A percentile compares a stretch with the other conserved stretches of the same genome.
These are phyloP conservation scores for Choloepus didactylus DNA, from an alignment of 2,797 vertebrate species.

Conservation along the genomic window DNA sequence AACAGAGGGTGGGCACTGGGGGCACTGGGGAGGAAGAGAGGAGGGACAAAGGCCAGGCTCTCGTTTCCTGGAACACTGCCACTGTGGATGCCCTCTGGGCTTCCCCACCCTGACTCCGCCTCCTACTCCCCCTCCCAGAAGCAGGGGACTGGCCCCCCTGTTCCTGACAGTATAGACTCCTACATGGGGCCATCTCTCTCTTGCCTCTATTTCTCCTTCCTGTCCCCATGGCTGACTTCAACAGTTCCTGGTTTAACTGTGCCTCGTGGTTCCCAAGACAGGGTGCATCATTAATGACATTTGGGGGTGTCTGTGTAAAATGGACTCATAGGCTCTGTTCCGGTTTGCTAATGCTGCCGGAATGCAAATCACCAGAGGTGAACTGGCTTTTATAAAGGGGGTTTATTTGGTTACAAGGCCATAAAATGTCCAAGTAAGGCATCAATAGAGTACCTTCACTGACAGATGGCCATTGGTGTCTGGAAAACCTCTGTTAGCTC, in stretches of 20 bases:
- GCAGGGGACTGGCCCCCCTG: not conserved
- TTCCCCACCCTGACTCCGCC: not conserved
- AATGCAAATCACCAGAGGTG: too few relatives aligned
- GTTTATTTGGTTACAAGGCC: too few relatives aligned
- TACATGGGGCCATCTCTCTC: fast-evolving
- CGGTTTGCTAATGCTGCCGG: too few relatives aligned
- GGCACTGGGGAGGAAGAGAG: not conserved
- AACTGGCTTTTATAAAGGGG: too few relatives aligned
- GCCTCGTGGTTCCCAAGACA: not conserved
- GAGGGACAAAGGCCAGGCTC: not conserved
- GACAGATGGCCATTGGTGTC: too few relatives aligned
- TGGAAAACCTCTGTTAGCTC: too few relatives aligned
- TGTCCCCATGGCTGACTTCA: not conserved
- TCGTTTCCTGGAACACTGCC: not conserved
- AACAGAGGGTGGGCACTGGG: not conserved
- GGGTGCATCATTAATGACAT: not conserved
- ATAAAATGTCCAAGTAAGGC: too few relatives aligned
- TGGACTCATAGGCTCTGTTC: too few relatives aligned
- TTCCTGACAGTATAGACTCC: not conserved
- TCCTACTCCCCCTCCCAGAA: not conserved
- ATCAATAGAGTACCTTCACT: too few relatives aligned
- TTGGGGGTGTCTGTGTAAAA: not conserved
- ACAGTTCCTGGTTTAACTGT: not conserved
- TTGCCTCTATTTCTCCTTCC: not conserved
- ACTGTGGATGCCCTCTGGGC: fast-evolving